Percentiles rank a stretch among this genome's conserved stretches.
These are phyloP conservation scores for Vespertilio murinus DNA, from an alignment of 2,797 vertebrate species.

Conservation along the genomic window DNA sequence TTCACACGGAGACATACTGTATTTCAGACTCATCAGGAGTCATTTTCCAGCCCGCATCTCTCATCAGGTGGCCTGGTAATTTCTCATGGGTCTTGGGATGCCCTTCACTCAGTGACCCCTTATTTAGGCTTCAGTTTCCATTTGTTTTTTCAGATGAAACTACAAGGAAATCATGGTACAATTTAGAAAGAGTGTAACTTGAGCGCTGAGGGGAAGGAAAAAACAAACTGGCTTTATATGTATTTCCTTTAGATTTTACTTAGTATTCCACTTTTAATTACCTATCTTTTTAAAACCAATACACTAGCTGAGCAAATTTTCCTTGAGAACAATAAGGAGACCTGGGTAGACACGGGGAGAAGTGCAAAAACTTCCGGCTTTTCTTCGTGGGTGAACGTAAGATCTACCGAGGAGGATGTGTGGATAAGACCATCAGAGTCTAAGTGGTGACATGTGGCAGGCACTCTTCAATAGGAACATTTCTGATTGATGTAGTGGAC, in stretches of 20 bases:
- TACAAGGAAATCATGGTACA: background rate
- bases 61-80: background rate
- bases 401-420: background rate
- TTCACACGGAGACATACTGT: constrained; percentile 5
- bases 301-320: background rate
- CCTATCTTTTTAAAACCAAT: background rate
- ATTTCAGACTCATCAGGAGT: constrained; percentile 51
- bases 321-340: background rate
- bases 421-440: background rate
- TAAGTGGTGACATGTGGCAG: background rate
- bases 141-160: background rate
- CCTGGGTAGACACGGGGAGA: background rate
- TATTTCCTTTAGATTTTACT: background rate
- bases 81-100: constrained; percentile 7
- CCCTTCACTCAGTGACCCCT: background rate
- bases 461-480: background rate
- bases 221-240: background rate
- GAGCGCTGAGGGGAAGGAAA: background rate
- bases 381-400: background rate
- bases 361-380: background rate
- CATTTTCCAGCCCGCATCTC: constrained; percentile 42
- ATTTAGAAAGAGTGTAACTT: background rate
- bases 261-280: background rate
- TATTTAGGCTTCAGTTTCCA: constrained; percentile 19
- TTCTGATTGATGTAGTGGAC: background rate